Evolutionary conservation across 2,113 vertebrate species (phyloP).

Genomic region (Formicarius rufipectus): DNA sequence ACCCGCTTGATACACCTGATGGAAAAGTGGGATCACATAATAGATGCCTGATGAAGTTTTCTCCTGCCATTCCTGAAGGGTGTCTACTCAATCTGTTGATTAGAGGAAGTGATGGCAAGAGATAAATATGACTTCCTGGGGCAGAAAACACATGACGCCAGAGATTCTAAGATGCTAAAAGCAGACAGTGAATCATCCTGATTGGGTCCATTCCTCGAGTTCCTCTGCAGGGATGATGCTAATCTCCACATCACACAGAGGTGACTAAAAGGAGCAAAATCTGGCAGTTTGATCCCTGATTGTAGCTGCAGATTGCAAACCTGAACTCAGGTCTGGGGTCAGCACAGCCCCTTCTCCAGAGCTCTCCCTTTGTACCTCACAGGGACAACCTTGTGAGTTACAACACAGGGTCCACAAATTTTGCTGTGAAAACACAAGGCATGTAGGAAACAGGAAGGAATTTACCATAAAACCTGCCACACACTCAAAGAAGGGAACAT

Average conservation of each 20-base stretch:
- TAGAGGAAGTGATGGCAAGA: slow-evolving; percentile 54
- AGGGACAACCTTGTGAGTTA: neutral
- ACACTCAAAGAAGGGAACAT: accelerated
- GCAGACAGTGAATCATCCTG: slow-evolving; percentile 35
- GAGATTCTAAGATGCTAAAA: slow-evolving; percentile 26
- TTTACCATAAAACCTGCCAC: neutral
- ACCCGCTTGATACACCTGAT: neutral
- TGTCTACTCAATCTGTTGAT: slow-evolving; percentile 11
- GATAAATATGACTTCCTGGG: slow-evolving; percentile 44
- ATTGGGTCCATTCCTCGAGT: slow-evolving; percentile 50
- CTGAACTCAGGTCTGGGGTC: neutral
- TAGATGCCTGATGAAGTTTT: neutral
- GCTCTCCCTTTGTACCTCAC: neutral
- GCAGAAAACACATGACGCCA: neutral
- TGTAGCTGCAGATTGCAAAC: neutral
- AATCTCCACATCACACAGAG: neutral
- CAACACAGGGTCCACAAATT: neutral
- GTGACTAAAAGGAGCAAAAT: slow-evolving; percentile 20
- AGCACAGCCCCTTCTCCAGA: neutral
- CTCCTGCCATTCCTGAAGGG: slow-evolving; percentile 10
- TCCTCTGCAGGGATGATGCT: slow-evolving; percentile 8
- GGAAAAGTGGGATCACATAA: neutral
- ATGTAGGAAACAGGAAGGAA: neutral
- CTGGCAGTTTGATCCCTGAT: neutral
- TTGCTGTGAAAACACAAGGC: neutral